These are phyloP conservation scores for Podocnemis expansa DNA, from an alignment of 2,113 vertebrate genomes.

Conservation along the genomic window DNA sequence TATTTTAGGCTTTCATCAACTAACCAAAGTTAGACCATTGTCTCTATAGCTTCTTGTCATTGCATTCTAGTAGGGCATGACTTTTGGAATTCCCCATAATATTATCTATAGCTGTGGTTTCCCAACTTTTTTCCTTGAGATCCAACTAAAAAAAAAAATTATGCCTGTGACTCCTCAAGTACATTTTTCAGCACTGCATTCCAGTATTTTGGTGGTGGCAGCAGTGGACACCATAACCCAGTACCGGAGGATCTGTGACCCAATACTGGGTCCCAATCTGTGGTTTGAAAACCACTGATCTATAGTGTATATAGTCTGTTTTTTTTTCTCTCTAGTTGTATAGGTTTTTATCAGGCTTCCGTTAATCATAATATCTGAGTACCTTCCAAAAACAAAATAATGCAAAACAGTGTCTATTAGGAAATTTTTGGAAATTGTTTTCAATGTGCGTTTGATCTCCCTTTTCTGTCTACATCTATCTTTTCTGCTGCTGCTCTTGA, in stretches of 20 bases:
- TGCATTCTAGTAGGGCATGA: background rate
- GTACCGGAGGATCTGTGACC: too few species aligned
- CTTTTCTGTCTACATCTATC: background rate
- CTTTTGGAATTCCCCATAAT: background rate
- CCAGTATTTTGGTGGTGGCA: too few species aligned
- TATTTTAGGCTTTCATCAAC: background rate
- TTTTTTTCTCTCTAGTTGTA: background rate
- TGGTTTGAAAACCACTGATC: too few species aligned
- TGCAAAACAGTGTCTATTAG: background rate
- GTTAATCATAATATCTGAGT: accelerated
- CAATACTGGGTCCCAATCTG: too few species aligned
- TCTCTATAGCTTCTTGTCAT: background rate
- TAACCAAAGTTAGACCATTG: background rate
- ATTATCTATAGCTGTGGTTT: too few species aligned
- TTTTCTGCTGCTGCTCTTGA: background rate
- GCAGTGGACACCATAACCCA: too few species aligned
- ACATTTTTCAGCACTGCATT: too few species aligned
- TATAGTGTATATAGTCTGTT: background rate
- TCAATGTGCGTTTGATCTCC: accelerated
- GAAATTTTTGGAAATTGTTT: background rate
- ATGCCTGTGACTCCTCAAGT: too few species aligned
- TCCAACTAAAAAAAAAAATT: too few species aligned
- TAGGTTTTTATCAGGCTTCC: background rate
- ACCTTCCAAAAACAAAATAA: background rate
- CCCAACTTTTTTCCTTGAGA: too few species aligned